Evolutionary conservation across 2,797 vertebrate species (phyloP).

Genomic region (Tauraco hartlaubi): DNA sequence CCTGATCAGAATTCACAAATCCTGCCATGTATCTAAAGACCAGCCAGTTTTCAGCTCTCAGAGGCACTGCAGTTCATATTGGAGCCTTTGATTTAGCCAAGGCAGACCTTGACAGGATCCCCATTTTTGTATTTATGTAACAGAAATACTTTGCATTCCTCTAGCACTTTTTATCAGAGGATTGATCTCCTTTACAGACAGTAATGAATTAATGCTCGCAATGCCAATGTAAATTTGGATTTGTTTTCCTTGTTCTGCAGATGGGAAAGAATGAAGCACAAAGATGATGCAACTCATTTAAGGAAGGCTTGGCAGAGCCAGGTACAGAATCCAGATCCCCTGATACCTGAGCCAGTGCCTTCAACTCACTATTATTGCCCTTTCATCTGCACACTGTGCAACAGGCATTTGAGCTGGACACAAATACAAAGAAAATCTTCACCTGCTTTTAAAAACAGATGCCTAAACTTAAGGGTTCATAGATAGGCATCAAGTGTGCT

Average conservation of each 20-base stretch:
- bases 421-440: not conserved
- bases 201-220: not conserved
- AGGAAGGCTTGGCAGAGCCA: not conserved
- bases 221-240: constrained; percentile 33
- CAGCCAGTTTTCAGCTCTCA: not conserved
- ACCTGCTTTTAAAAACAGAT: not conserved
- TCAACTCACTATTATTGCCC: not conserved
- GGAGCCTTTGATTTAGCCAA: not conserved
- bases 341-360: not conserved
- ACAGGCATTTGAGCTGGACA: not conserved
- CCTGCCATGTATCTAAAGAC: not conserved
- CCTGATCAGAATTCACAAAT: not conserved
- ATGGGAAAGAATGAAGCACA: constrained; percentile 50
- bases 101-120: not conserved
- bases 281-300: constrained; percentile 27
- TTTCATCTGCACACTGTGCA: not conserved
- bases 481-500: not conserved
- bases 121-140: not conserved
- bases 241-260: constrained; percentile 38
- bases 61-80: not conserved
- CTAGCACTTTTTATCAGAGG: constrained; percentile 38
- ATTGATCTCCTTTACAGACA: constrained; percentile 27
- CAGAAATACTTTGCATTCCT: constrained; percentile 22
- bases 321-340: not conserved
- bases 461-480: not conserved